Evolutionary conservation across 2,888 invertebrate species (phyloP), one percentile per base, ranked within the genome.

Genomic region (Drosophila vallismaia): DNA sequence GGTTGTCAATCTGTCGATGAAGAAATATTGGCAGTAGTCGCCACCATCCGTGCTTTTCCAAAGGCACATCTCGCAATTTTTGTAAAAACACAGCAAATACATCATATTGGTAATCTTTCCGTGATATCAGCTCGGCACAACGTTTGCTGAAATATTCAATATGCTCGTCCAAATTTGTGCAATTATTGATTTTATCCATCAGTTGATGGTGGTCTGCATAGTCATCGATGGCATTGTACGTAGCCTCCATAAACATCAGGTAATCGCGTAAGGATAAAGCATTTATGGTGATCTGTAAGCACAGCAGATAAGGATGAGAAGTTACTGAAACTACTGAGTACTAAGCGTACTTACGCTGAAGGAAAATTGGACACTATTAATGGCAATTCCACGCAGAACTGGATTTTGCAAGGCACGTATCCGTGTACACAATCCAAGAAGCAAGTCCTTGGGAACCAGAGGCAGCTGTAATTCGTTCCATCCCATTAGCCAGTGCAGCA

Each of bases 401-500:
- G 60, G 60, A 58, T 90, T 89, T 63, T 76, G 84, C 2, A 91
- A 44, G 0, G 62, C 59, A 2, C 90, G 85, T 3, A 91, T 71
- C 10, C 74, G 71, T 1, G 79, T 58, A 10, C 87, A 71, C 3
- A 90, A 52, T 10, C 76, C 72, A 3, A 86, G 55, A 10, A 90
- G 51, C 3, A 78, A 8, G 10, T 80, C 64, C 51, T 70, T 79
- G 7, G 67, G 45, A 6, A 60, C 31, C 3, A 7, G 10, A 2
- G 28, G 49, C 26, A 40, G 10, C 19, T n/a, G 5, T 9, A 31
- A 4, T 4, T 58, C 42, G 29, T 78, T 57, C 31, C 63, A 58
- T 3, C 14, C 6, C n/a, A 0, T 24, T 14, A 91, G 53, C 89
- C 90, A 89, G 50, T 79, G 79, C 55, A 81, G 79, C 52, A 91